Base-by-base conservation (phyloP, 2,888 invertebrate genomes). In the Lasioglossum pauxillum region DNA sequence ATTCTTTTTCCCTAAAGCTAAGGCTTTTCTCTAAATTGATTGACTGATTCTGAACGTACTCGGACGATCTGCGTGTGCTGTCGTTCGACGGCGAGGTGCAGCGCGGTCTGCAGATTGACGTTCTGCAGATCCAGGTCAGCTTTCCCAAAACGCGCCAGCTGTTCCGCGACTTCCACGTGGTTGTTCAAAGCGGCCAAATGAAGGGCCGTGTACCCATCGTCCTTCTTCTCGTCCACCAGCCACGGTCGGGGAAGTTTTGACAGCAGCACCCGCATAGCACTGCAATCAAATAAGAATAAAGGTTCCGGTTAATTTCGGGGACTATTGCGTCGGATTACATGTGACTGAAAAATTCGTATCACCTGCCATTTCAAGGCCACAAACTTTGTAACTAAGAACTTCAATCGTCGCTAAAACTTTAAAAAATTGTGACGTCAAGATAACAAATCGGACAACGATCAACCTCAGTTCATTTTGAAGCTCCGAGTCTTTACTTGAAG, bases 181-280 rank as follows among this genome's bases (percentile, higher is more conserved):
- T 99, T 99, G 96, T 99, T 99, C 53, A 99, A 97, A 0, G 99
- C 99, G 0, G 99, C 99, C 91, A 99, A 96, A 95, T 99, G 99
- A 38, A 99, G 96, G 0, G 99, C 99, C 0, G 99, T 99, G 96
- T 99, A 99, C 1, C 99, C 99, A 94, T 99, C 99, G 95, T 99
- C 99, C 95, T 99, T 99, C 93, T 99, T 99, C 96, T 99, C 99
- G 95, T 99, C 99, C 83, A 99, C 99, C 93, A 99, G 98, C 99
- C 99, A 99, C 4, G 98, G 98, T 41, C 99, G 97, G 57, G 98
- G 98, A 86, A 99, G 96, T 96, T 99, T 99, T 78, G 98, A 97
- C 92, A 99, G 96, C 93, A 99, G 96, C 94, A 99, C 98, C 94
- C 98, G 97, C 99, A 99, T 99, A 79, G 99, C 99, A 96, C 99